Conservation (phyloP, 2,113 vertebrate species). For the Reinhardtius hippoglossoides region DNA sequence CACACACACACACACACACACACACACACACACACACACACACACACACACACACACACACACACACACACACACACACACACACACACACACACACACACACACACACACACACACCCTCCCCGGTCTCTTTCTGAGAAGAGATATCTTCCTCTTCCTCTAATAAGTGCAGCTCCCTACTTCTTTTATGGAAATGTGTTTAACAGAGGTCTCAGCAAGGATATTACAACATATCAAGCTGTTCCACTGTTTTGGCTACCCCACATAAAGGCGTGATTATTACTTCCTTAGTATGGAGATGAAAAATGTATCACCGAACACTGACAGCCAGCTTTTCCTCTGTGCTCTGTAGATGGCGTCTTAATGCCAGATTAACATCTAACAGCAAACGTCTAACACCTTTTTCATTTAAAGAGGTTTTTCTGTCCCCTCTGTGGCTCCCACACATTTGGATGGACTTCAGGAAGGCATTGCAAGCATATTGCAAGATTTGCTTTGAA, state of each 20-base stretch:
- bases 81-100: background rate
- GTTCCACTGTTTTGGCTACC: slow-evolving; percentile 64
- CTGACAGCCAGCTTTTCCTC: slow-evolving; percentile 56
- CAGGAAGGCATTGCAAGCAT: slow-evolving; percentile 32
- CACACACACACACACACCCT: background rate
- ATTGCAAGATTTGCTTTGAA: slow-evolving; percentile 37
- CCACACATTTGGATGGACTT: slow-evolving; percentile 44
- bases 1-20: background rate
- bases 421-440: slow-evolving; percentile 19
- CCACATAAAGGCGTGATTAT: slow-evolving; percentile 73
- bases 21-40: background rate
- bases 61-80: too few species aligned
- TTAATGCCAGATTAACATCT: slow-evolving; percentile 72
- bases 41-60: background rate
- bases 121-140: slow-evolving; percentile 29
- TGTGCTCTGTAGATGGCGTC: slow-evolving; percentile 70
- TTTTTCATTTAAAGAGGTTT: slow-evolving; percentile 53
- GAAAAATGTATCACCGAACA: slow-evolving; percentile 45
- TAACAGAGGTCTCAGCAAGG: slow-evolving; percentile 63
- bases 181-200: slow-evolving; percentile 70
- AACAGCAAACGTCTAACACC: slow-evolving; percentile 55
- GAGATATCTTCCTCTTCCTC: slow-evolving; percentile 62
- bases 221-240: slow-evolving; percentile 71
- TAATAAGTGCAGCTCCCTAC: slow-evolving; percentile 54
- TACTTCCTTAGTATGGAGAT: slow-evolving; percentile 63